phyloP scores from a whole-genome alignment of 2,797 vertebrate genomes.

The Bovichtus diacanthus region DNA sequence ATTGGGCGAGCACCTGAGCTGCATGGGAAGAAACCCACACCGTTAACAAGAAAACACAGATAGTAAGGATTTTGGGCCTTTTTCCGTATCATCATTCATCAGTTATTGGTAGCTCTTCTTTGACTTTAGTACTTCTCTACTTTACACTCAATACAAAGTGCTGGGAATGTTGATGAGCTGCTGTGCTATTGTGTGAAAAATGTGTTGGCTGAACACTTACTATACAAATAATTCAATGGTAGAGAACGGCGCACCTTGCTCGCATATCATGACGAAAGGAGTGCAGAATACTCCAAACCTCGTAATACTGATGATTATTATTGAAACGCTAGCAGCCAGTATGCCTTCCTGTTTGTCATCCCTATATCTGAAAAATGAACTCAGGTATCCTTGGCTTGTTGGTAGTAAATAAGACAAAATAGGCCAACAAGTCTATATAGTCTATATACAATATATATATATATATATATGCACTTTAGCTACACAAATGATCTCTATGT shows the following conservation, averaged over 20 bases:
- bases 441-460: too few species aligned
- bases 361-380: not conserved
- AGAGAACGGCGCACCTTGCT: not conserved
- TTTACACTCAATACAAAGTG: not conserved
- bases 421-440: too few species aligned
- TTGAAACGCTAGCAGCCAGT: not conserved
- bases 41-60: not conserved
- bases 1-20: not conserved
- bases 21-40: not conserved
- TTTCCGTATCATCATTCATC: not conserved
- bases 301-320: not conserved
- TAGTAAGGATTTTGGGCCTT: not conserved
- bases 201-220: not conserved
- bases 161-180: conserved; percentile 3
- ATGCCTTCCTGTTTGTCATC: not conserved
- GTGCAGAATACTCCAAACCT: not conserved
- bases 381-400: not conserved
- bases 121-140: not conserved
- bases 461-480: not conserved
- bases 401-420: not conserved
- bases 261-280: not conserved
- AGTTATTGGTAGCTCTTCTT: not conserved
- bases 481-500: not conserved
- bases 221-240: not conserved
- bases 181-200: not conserved